Evolutionary conservation across 2,888 invertebrate genomes (phyloP).

Genomic region (Lithophane leautieri): DNA sequence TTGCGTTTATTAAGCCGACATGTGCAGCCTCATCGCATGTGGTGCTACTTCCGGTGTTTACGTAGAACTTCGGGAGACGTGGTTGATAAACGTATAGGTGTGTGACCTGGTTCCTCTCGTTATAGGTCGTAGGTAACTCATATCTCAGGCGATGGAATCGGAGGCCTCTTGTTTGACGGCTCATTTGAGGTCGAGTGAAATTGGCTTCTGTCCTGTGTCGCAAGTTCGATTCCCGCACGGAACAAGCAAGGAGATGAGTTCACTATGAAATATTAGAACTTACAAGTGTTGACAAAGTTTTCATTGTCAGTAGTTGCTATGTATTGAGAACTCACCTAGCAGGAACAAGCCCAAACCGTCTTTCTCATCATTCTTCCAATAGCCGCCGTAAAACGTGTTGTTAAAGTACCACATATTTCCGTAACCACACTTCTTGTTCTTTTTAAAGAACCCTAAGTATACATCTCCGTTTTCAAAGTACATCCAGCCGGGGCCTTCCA

Average conservation of each 20-base stretch:
- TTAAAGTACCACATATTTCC: slow-evolving; percentile 92
- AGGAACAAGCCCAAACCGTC: slow-evolving; percentile 90
- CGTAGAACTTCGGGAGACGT: not conserved
- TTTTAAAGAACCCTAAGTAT: slow-evolving; percentile 91
- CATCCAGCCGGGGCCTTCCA: slow-evolving; percentile 90
- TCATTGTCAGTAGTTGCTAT: not conserved
- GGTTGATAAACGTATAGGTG: too few species aligned
- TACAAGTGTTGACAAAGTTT: not conserved
- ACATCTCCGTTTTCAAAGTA: slow-evolving; percentile 90
- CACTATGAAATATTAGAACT: not conserved
- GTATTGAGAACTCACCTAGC: slow-evolving; percentile 77
- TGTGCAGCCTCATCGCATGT: slow-evolving; percentile 49
- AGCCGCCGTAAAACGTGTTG: slow-evolving; percentile 91
- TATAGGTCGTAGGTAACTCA: too few species aligned
- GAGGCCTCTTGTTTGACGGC: too few species aligned
- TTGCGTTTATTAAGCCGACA: slow-evolving; percentile 21
- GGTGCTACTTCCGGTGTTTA: slow-evolving; percentile 38
- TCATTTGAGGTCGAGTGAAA: too few species aligned
- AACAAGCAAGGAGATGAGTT: not conserved
- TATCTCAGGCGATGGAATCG: too few species aligned
- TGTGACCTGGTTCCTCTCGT: too few species aligned
- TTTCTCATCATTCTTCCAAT: slow-evolving; percentile 87
- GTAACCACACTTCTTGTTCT: slow-evolving; percentile 89
- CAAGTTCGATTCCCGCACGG: not conserved
- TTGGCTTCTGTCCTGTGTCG: not conserved